phyloP scores from a whole-genome alignment of 2,113 vertebrate species.

The Carassius auratus region DNA sequence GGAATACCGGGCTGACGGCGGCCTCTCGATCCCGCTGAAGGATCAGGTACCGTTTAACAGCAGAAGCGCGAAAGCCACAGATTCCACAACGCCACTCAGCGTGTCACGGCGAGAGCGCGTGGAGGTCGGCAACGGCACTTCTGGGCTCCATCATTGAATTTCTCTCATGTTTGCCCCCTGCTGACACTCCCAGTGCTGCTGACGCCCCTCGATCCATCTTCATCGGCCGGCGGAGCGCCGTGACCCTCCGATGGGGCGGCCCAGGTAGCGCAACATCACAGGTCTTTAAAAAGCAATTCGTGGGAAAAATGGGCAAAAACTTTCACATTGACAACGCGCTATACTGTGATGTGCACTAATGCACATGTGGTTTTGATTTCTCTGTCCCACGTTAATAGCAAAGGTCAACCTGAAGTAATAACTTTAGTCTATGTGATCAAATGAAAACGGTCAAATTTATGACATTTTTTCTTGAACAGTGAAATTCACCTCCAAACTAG shows the following conservation, averaged over 20 bases:
- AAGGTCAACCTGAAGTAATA: conserved; percentile 29
- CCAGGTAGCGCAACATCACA: conserved; percentile 29
- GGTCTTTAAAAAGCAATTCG: background rate
- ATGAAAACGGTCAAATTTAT: conserved; percentile 20
- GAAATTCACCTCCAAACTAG: background rate
- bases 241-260: conserved; percentile 29
- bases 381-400: background rate
- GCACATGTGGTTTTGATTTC: conserved; percentile 48
- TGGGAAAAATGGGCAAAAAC: conserved; percentile 20
- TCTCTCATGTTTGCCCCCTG: conserved; percentile 36
- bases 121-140: conserved; percentile 17
- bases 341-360: background rate
- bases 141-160: conserved; percentile 49
- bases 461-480: conserved; percentile 35
- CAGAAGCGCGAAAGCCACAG: conserved; percentile 45
- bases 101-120: conserved; percentile 16
- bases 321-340: conserved; percentile 19
- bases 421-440: background rate
- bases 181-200: conserved; percentile 28
- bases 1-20: background rate
- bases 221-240: conserved; percentile 29
- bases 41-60: conserved; percentile 51
- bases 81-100: conserved; percentile 12
- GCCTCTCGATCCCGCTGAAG: conserved; percentile 32
- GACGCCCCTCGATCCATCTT: conserved; percentile 46